phyloP scores from a whole-genome alignment of 2,888 invertebrate genomes.

The Cerceris rybyensis region DNA sequence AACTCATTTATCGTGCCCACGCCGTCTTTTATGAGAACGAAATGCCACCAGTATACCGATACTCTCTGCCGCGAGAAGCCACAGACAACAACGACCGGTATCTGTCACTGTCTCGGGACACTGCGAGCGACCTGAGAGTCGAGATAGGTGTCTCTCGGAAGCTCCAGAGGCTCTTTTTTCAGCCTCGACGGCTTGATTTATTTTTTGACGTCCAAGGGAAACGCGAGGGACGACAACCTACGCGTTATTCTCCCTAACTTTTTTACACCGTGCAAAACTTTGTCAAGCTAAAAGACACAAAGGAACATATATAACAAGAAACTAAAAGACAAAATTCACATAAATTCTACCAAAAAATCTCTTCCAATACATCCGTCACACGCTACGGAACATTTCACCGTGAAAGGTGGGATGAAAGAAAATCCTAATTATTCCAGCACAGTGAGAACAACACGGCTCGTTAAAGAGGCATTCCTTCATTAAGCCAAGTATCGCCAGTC shows the following conservation, averaged over 20 bases:
- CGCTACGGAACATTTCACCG: no score
- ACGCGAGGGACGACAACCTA: no score
- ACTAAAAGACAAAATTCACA: no score
- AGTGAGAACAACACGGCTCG: no score
- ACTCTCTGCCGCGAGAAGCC: slow-evolving; percentile 52
- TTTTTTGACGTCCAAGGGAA: slow-evolving; percentile 3
- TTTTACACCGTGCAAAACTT: no score
- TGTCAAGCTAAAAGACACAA: no score
- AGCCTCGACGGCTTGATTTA: slow-evolving; percentile 17
- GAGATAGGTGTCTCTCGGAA: slow-evolving; percentile 53
- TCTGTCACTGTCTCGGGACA: slow-evolving; percentile 65
- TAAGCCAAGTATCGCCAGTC: slow-evolving; percentile 4
- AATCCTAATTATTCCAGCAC: no score
- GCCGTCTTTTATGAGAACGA: slow-evolving; percentile 63
- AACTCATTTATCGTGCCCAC: slow-evolving; percentile 67
- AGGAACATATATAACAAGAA: no score
- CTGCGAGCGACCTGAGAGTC: slow-evolving; percentile 30
- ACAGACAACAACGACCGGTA: slow-evolving; percentile 62
- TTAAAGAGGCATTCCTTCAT: slow-evolving; percentile 4
- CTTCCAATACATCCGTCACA: no score
- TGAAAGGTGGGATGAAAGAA: no score
- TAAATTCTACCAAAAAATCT: no score
- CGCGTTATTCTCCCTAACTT: no score
- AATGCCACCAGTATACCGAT: slow-evolving; percentile 75
- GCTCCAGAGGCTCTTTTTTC: slow-evolving; percentile 19